Evolutionary conservation across 2,888 invertebrate species (phyloP).

Genomic region (Acanthosepion pharaonis): DNA sequence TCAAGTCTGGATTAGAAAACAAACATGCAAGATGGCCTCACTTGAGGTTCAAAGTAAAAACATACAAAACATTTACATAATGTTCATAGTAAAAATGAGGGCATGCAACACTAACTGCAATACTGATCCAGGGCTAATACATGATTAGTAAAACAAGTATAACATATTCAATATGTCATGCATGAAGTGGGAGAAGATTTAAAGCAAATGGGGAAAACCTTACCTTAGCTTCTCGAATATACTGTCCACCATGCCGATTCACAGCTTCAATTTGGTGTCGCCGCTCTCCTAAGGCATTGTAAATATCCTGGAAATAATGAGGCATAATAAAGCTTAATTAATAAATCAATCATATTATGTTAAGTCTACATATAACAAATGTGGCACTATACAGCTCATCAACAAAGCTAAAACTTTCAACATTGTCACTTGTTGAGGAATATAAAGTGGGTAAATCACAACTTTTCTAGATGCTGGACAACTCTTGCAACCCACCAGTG

Average conservation of each 20-base stretch:
- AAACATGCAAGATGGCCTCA: neutral
- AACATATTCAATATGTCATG: neutral
- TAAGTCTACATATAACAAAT: too few species aligned
- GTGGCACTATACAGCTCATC: too few species aligned
- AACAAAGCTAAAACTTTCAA: too few species aligned
- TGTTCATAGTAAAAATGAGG: neutral
- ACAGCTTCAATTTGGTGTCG: conserved; percentile 95
- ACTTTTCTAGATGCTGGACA: too few species aligned
- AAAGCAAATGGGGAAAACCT: neutral
- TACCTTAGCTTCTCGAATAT: conserved; percentile 98
- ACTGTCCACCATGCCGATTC: conserved; percentile 94
- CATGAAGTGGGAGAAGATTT: neutral
- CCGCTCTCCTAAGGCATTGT: conserved; percentile 93
- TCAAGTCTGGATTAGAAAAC: neutral
- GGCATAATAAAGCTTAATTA: neutral
- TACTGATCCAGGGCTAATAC: conserved; percentile 39
- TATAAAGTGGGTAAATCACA: too few species aligned
- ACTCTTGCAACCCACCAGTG: too few species aligned
- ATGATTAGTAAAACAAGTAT: neutral
- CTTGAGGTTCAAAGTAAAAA: neutral
- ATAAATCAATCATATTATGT: neutral
- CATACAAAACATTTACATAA: neutral
- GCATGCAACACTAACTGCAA: conserved; percentile 48
- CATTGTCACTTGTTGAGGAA: too few species aligned
- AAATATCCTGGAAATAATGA: conserved; percentile 83